Conservation (phyloP, 1,140 invertebrate genomes). For the Agrilus planipennis region DNA sequence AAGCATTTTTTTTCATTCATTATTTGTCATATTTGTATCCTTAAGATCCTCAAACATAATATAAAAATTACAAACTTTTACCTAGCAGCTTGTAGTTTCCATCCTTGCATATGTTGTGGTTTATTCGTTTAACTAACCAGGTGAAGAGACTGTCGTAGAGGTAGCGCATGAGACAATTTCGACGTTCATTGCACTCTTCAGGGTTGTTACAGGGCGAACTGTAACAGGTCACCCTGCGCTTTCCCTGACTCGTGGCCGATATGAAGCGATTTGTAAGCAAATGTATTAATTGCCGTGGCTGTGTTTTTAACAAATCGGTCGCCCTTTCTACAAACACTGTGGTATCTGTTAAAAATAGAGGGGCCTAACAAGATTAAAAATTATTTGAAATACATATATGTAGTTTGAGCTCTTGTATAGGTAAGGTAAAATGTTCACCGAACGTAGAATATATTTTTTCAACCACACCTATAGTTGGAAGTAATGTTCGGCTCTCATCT, state of each 20-base stretch:
- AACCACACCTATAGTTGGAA: too few species aligned
- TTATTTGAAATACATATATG: too few species aligned
- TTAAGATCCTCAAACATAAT: background rate
- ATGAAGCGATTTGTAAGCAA: slow-evolving; percentile 7
- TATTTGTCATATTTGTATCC: background rate
- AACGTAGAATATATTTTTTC: too few species aligned
- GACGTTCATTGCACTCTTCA: slow-evolving; percentile 16
- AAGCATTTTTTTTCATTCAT: background rate
- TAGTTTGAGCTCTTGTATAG: too few species aligned
- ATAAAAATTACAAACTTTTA: background rate
- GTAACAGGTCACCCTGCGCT: slow-evolving; percentile 8
- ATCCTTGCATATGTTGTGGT: slow-evolving; percentile 6
- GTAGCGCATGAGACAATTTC: slow-evolving; percentile 16
- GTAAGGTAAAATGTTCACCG: too few species aligned
- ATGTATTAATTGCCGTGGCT: background rate
- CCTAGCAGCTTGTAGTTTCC: slow-evolving; percentile 4
- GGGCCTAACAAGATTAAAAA: too few species aligned
- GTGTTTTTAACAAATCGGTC: slow-evolving; percentile 4
- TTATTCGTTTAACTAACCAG: slow-evolving; percentile 15
- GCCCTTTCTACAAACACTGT: slow-evolving; percentile 9
- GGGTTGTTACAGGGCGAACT: slow-evolving; percentile 12
- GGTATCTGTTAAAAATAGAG: too few species aligned
- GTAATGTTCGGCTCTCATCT: too few species aligned
- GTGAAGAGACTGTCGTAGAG: slow-evolving; percentile 16
- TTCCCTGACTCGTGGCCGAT: slow-evolving; percentile 5